Conservation (phyloP, 1,140 invertebrate genomes). For the Portunus trituberculatus region DNA sequence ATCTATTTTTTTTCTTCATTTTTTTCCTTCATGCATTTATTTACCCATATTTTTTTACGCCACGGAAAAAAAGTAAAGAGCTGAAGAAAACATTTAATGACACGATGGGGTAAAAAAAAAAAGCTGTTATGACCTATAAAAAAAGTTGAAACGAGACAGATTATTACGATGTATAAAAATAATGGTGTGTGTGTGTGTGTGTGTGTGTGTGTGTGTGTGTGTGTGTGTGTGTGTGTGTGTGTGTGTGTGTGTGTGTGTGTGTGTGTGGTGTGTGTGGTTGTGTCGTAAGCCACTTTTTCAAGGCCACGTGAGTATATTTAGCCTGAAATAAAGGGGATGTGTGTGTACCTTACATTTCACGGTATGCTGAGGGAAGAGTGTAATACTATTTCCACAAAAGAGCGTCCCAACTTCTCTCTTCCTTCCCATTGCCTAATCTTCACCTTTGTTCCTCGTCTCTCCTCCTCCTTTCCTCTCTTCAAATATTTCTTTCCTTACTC, state of each 20-base stretch:
- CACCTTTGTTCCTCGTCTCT: neutral
- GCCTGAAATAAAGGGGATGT: neutral
- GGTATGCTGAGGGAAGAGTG: neutral
- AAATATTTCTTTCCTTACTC: neutral
- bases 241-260: neutral
- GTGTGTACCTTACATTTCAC: neutral
- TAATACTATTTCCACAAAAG: neutral
- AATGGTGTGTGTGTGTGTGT: too few relatives aligned
- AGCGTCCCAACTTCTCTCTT: neutral
- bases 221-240: neutral
- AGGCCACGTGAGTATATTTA: neutral
- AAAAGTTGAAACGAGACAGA: too few relatives aligned
- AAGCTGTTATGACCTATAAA: too few relatives aligned
- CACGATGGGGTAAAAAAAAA: too few relatives aligned
- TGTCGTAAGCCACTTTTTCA: neutral
- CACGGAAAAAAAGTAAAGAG: too few relatives aligned
- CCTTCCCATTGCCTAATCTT: neutral
- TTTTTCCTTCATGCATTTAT: too few relatives aligned
- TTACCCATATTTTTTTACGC: too few relatives aligned
- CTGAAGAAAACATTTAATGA: too few relatives aligned
- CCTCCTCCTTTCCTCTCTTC: neutral
- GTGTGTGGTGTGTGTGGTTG: neutral
- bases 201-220: too few relatives aligned
- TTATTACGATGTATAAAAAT: too few relatives aligned
- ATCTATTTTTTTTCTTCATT: too few relatives aligned